Percentiles rank a stretch among this genome's conserved stretches.
phyloP scores from a whole-genome alignment of 92 coral and sea anemone species.

The Palythoa grandiflora region DNA sequence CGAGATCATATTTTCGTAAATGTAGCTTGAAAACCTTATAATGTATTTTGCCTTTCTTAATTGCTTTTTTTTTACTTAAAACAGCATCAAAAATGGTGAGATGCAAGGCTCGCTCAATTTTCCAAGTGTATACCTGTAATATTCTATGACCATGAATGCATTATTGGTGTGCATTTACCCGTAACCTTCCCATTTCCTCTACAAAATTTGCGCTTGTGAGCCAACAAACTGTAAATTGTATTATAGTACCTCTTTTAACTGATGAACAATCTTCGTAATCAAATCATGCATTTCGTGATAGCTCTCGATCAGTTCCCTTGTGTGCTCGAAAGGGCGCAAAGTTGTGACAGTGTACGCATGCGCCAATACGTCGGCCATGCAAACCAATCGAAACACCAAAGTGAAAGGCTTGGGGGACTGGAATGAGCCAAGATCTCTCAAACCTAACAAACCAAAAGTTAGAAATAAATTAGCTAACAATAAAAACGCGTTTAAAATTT shows the following conservation, averaged over 20 bases:
- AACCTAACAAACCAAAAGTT: slow-evolving; percentile 36
- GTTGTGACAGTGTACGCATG: slow-evolving; percentile 27
- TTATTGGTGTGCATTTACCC: too few species aligned
- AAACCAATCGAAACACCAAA: slow-evolving; percentile 66
- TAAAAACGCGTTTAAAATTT: too few species aligned
- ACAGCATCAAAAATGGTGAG: too few species aligned
- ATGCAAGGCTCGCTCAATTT: too few species aligned
- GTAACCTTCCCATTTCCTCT: background rate
- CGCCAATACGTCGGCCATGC: slow-evolving; percentile 62
- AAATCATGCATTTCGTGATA: slow-evolving; percentile 7
- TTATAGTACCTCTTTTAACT: slow-evolving; percentile 18
- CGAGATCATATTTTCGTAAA: too few species aligned
- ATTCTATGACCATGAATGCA: too few species aligned
- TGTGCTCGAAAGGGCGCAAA: background rate
- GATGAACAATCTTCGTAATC: background rate
- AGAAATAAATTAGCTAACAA: too few species aligned
- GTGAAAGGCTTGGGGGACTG: slow-evolving; percentile 71
- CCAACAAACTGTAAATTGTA: too few species aligned
- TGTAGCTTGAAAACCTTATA: too few species aligned
- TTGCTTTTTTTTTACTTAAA: too few species aligned
- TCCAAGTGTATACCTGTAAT: too few species aligned
- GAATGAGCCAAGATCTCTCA: slow-evolving; percentile 71
- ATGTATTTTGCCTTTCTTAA: too few species aligned
- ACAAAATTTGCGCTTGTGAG: background rate
- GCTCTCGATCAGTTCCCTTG: background rate